These are phyloP conservation scores for Saccostrea cuccullata DNA, from an alignment of 1,140 invertebrate species.

Conservation along the genomic window DNA sequence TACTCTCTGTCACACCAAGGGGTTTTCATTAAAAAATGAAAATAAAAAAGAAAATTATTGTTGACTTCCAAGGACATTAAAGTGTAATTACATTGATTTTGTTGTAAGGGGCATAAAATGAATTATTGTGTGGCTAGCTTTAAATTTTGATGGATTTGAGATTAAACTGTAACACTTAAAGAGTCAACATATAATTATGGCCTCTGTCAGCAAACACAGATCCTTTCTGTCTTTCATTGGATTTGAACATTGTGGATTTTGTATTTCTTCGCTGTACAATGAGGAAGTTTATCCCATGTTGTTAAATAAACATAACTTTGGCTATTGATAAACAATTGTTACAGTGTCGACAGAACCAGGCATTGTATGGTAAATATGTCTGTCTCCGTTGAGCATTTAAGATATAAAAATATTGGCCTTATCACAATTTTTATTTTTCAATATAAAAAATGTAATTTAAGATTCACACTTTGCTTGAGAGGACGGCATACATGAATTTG, in stretches of 20 bases:
- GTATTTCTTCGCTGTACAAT: conserved; percentile 1
- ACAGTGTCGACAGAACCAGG: conserved; percentile 19
- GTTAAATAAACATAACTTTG: conserved; percentile 38
- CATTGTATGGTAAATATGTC: conserved; percentile 18
- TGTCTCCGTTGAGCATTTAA: conserved; percentile 17
- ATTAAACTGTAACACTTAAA: conserved; percentile 26
- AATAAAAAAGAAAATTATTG: conserved; percentile 20
- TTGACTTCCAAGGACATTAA: conserved; percentile 37
- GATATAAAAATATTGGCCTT: conserved; percentile 32
- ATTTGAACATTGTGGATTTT: conserved; percentile 38
- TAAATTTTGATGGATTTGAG: conserved; percentile 30
- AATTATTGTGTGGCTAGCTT: conserved; percentile 11
- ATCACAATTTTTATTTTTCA: background rate
- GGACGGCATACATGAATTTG: too few relatives aligned
- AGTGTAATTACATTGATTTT: conserved; percentile 32
- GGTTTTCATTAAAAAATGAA: background rate
- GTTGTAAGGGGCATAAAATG: background rate
- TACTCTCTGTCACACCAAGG: background rate
- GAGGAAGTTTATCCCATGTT: conserved; percentile 23
- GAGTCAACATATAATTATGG: conserved; percentile 31
- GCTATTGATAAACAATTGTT: conserved; percentile 34
- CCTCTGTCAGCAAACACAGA: conserved; percentile 3
- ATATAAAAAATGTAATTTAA: background rate
- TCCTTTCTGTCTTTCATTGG: conserved; percentile 18
- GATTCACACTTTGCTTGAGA: background rate